Evolutionary conservation across 2,797 vertebrate species (phyloP), one percentile per base, ranked within the genome.

Genomic region (Oreochromis grahami): DNA sequence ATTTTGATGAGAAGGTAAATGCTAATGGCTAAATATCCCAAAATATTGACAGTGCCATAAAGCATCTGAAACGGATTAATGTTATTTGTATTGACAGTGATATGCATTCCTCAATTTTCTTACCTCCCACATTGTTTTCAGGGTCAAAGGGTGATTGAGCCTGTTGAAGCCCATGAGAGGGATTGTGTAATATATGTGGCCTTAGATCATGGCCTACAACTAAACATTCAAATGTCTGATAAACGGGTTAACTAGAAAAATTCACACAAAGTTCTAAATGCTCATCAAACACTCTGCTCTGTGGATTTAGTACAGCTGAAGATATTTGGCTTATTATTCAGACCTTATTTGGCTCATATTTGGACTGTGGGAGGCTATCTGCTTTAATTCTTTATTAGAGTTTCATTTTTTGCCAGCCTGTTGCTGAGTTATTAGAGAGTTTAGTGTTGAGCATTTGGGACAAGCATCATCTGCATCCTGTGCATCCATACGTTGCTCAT

Each of bases 401-500:
- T 32, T 50, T 50, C 7, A 70, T 76, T 78, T 6, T 86, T 84
- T 48, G 51, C 52, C 38, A 36, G 19, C 21, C 6, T 24, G 24
- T 34, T 24, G 11, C 26, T 56, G 63, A 81, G 8, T 76, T 55
- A 19, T 29, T 7, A 60, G 48, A 84, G 45, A 53, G 72, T 63
- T 76, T 43, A 48, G 38, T 34, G 2, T 45, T 55, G 5, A 86
- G 68, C 43, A 17, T 70, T 11, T 84, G n/a, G 41, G 68, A 79
- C 77, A 41, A 11, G 38, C 17, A 8, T 85, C 43, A 51, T 52
- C 70, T 38, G 50, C 72, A 68, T 65, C 82, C 84, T 80, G 80
- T 78, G 82, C 76, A 78, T 58, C 76, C 82, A 50, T 45, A 82
- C 55, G 7, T 78, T n/a, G 12, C 86, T 79, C 41, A 68, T 88